A percentile compares a stretch with the other conserved stretches of the same genome.
phyloP scores from a whole-genome alignment of 2,888 invertebrate species.

The Salpingus planirostris region DNA sequence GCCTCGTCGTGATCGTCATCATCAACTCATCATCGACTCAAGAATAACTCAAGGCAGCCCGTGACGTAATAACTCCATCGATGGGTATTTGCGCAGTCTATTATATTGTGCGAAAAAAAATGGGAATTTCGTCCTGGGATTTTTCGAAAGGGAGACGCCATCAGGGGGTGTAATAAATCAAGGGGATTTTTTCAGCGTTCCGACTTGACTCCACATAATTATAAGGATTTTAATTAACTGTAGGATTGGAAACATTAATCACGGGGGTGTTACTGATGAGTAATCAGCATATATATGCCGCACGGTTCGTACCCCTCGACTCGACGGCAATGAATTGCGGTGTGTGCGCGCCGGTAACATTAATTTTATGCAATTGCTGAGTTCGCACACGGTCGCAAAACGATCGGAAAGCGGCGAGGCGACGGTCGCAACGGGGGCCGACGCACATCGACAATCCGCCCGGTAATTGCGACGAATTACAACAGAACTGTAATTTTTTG shows the following conservation, averaged over 20 bases:
- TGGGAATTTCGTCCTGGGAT: no score
- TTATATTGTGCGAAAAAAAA: no score
- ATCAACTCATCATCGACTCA: no score
- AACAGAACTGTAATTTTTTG: no score
- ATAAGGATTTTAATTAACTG: constrained; percentile 40
- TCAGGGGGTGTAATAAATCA: constrained; percentile 26
- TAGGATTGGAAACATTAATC: constrained; percentile 37
- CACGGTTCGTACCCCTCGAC: constrained; percentile 20
- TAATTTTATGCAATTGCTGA: constrained; percentile 35
- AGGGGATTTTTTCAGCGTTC: constrained; percentile 20
- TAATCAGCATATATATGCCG: constrained; percentile 34
- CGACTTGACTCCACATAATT: constrained; percentile 33
- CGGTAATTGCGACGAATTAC: constrained; percentile 29
- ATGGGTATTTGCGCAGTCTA: no score
- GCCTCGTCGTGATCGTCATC: no score
- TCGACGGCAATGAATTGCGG: constrained; percentile 27
- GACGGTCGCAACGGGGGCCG: constrained; percentile 23
- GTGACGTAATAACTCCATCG: no score
- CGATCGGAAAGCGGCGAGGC: constrained; percentile 21
- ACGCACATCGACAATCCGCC: constrained; percentile 27
- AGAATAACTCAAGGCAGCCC: no score
- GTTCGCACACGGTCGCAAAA: constrained; percentile 24
- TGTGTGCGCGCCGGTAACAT: constrained; percentile 24
- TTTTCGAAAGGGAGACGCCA: no score
- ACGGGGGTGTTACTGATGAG: constrained; percentile 37